Evolutionary conservation across 2,797 vertebrate genomes (phyloP).

Genomic region (Halcyon smyrnensis): DNA sequence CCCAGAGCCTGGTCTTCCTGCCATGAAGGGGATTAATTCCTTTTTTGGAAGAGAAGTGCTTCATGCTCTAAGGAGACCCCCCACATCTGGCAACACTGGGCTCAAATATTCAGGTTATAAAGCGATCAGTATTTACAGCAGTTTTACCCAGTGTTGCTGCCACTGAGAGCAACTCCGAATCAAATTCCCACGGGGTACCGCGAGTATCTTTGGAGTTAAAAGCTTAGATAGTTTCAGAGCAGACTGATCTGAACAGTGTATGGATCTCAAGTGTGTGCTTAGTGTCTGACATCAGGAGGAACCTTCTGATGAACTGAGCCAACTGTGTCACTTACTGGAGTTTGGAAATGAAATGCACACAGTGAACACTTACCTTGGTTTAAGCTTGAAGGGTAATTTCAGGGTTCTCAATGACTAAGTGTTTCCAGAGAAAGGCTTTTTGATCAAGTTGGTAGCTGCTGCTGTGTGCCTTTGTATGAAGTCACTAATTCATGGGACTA

Average conservation of each 20-base stretch:
- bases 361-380: background rate
- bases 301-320: background rate
- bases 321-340: background rate
- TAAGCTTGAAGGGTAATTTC: background rate
- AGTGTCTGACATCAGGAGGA: background rate
- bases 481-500: background rate
- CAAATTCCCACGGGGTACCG: background rate
- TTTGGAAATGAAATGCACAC: background rate
- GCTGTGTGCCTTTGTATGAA: background rate
- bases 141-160: background rate
- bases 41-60: background rate
- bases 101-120: background rate
- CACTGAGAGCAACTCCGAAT: background rate
- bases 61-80: background rate
- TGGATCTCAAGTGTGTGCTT: background rate
- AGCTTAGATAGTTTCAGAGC: background rate
- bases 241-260: background rate
- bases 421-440: background rate
- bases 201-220: background rate
- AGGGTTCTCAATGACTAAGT: background rate
- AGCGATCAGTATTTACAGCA: background rate
- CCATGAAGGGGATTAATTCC: background rate
- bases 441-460: background rate
- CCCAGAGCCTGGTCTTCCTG: background rate
- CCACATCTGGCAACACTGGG: background rate